Conservation (phyloP, 2,113 vertebrate genomes). For the Labeo rohita region DNA sequence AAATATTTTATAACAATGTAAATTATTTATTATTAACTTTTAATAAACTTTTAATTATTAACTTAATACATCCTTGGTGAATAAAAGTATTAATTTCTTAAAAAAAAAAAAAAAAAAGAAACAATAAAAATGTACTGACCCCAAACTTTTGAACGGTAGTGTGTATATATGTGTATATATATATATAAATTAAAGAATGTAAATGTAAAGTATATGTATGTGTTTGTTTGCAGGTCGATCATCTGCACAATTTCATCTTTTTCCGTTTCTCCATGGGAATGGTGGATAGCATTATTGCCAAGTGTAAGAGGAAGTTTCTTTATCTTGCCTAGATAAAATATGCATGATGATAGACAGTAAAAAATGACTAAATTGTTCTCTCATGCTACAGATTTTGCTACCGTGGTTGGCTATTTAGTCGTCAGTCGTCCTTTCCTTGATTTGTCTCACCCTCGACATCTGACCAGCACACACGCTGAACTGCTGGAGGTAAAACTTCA, state of each 20-base stretch:
- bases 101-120: no score
- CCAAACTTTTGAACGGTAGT: no score
- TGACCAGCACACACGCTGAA: slow-evolving; percentile 87
- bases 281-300: slow-evolving; percentile 93
- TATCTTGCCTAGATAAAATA: background rate
- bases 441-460: slow-evolving; percentile 83
- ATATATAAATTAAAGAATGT: no score
- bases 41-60: no score
- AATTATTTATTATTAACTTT: no score
- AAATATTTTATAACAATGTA: no score
- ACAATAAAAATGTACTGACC: no score
- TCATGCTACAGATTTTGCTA: slow-evolving; percentile 85
- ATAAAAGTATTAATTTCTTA: no score
- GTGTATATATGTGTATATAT: no score
- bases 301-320: slow-evolving; percentile 85
- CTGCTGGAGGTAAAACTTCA: slow-evolving; percentile 86
- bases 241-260: slow-evolving; percentile 95
- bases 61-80: no score
- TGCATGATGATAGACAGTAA: background rate
- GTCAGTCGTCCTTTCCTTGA: slow-evolving; percentile 93
- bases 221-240: slow-evolving; percentile 84
- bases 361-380: background rate
- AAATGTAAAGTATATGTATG: no score
- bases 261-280: slow-evolving; percentile 99
- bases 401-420: slow-evolving; percentile 95